These are phyloP conservation scores for Branchinecta lynchi DNA, from an alignment of 1,140 invertebrate genomes.

Conservation along the genomic window DNA sequence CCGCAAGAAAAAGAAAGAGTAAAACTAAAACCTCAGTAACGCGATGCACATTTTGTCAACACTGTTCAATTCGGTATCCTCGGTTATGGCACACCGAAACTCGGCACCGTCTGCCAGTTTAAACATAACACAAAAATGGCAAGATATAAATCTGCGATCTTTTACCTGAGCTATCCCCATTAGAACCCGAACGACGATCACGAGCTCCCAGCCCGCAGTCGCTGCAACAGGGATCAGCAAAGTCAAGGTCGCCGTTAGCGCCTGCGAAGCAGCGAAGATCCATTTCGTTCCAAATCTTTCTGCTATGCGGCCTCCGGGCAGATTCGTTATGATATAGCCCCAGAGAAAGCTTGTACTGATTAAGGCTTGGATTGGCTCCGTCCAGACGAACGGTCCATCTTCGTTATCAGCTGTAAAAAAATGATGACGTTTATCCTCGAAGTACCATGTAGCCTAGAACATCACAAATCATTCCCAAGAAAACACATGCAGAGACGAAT, in stretches of 20 bases:
- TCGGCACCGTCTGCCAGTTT: no score
- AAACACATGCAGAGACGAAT: no score
- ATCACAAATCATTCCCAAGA: no score
- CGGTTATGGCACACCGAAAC: no score
- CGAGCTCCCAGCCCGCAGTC: neutral
- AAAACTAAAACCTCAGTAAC: no score
- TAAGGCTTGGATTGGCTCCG: constrained; percentile 26
- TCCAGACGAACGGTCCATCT: constrained; percentile 27
- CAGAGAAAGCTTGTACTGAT: constrained; percentile 31
- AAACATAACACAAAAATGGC: no score
- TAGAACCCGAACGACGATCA: constrained; percentile 18
- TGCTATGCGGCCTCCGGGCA: constrained; percentile 51
- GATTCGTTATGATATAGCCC: constrained; percentile 34
- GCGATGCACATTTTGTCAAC: no score
- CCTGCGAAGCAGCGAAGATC: constrained; percentile 36
- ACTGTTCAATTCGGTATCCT: no score
- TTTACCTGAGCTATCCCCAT: constrained; percentile 19
- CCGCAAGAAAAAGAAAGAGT: no score
- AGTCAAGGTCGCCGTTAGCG: constrained; percentile 9
- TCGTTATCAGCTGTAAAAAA: neutral
- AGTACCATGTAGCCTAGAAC: no score
- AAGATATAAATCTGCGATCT: neutral
- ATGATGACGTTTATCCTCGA: no score
- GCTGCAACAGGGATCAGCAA: constrained; percentile 16
- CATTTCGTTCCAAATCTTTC: constrained; percentile 56